Evolutionary conservation across 1,140 invertebrate genomes (phyloP).

Genomic region (Holotrichia oblita): DNA sequence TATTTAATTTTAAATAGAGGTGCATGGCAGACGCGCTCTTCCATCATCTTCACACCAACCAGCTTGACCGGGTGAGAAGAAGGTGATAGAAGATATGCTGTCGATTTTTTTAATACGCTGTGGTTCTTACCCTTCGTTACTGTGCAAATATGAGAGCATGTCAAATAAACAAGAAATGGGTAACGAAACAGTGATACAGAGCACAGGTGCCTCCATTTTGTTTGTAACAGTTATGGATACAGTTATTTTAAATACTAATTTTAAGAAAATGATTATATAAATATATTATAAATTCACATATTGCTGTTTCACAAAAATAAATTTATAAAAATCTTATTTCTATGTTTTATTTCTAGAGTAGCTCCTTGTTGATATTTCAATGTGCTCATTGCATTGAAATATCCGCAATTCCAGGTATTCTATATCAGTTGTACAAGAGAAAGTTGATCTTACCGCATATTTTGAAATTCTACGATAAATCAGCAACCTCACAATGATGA

Average conservation of each 20-base stretch:
- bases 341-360: neutral
- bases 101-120: neutral
- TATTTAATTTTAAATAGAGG: constrained; percentile 38
- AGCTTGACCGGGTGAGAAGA: neutral
- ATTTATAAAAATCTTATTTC: constrained; percentile 47
- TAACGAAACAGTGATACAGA: constrained; percentile 23
- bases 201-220: constrained; percentile 55
- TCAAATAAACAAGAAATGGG: neutral
- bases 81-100: neutral
- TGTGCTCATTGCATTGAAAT: no score
- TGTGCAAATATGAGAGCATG: neutral
- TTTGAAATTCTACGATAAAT: no score
- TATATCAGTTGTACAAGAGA: no score
- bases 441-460: no score
- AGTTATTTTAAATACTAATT: constrained; percentile 55
- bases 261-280: constrained; percentile 51
- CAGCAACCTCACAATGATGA: no score
- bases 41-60: neutral
- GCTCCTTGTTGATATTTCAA: no score
- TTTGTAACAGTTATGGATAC: constrained; percentile 53
- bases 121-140: constrained; percentile 26
- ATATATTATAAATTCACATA: constrained; percentile 57
- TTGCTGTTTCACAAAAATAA: constrained; percentile 59
- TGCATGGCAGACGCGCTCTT: neutral
- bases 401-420: no score